phyloP scores from a whole-genome alignment of 2,888 invertebrate species.

The Microchrysa polita region DNA sequence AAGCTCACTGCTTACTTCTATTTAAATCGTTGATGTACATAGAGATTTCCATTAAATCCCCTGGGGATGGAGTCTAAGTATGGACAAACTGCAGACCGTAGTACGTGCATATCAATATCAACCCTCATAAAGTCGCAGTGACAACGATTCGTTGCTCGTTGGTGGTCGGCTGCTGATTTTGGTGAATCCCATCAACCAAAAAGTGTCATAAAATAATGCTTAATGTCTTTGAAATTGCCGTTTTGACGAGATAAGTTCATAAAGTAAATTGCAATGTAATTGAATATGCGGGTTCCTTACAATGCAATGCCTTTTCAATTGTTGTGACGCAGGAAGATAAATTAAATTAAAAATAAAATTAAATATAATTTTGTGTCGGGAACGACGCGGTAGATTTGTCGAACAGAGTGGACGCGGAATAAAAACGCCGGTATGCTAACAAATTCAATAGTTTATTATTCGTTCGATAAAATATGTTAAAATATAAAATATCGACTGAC shows the following conservation, averaged over 20 bases:
- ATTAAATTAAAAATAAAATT: too few relatives aligned
- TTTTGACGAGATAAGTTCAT: conserved; percentile 61
- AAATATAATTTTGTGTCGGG: too few relatives aligned
- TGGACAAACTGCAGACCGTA: conserved; percentile 7
- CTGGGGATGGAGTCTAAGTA: background rate
- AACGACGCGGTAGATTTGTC: too few relatives aligned
- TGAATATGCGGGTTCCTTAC: conserved; percentile 55
- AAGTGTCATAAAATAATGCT: conserved; percentile 63
- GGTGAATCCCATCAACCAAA: conserved; percentile 53
- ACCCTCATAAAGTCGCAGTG: conserved; percentile 30
- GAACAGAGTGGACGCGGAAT: too few relatives aligned
- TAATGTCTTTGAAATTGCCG: conserved; percentile 63
- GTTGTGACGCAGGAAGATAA: too few relatives aligned
- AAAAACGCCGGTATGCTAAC: too few relatives aligned
- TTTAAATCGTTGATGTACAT: too few relatives aligned
- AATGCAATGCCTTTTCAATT: conserved; percentile 17
- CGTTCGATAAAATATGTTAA: too few relatives aligned
- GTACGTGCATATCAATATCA: conserved; percentile 29
- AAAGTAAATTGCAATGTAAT: conserved; percentile 62
- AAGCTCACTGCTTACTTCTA: too few relatives aligned
- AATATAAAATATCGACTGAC: too few relatives aligned
- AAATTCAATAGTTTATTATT: too few relatives aligned
- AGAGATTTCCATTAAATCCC: background rate
- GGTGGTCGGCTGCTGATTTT: conserved; percentile 34
- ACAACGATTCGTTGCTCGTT: background rate